phyloP scores from a whole-genome alignment of 2,888 invertebrate genomes.

The Epinotia ramella region DNA sequence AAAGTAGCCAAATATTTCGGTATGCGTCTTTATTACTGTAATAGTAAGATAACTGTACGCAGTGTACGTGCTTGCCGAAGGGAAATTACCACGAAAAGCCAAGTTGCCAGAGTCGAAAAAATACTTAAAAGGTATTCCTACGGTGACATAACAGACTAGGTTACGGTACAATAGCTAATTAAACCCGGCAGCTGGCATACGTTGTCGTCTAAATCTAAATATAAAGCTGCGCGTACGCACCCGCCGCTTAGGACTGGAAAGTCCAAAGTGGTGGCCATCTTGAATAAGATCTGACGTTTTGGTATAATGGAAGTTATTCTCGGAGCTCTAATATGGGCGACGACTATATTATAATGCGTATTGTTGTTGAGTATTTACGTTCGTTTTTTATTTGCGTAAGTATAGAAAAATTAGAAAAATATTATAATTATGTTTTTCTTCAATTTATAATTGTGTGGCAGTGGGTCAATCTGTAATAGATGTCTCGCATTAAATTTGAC shows the following conservation, averaged over 20 bases:
- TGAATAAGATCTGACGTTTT: not conserved
- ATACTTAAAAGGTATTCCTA: not conserved
- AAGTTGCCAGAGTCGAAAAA: not conserved
- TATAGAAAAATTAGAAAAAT: not conserved
- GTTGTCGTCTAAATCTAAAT: constrained; percentile 25
- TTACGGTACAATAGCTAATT: constrained; percentile 29
- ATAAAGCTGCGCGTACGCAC: constrained; percentile 18
- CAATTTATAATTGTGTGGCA: too few relatives aligned
- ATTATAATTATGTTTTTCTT: too few relatives aligned
- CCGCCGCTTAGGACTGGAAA: not conserved
- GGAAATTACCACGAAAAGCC: not conserved
- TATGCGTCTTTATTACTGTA: too few relatives aligned
- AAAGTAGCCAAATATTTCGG: too few relatives aligned
- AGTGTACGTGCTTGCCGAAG: not conserved
- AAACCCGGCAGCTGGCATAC: constrained; percentile 19
- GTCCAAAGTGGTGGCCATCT: not conserved
- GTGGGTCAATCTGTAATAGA: too few relatives aligned
- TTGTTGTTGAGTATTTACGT: constrained; percentile 15
- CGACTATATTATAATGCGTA: constrained; percentile 8
- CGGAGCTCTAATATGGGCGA: constrained; percentile 15
- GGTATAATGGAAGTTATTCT: not conserved
- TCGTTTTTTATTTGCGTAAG: not conserved
- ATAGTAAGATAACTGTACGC: too few relatives aligned
- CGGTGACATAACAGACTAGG: constrained; percentile 11
- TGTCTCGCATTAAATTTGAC: too few relatives aligned